Percentiles rank a stretch among this genome's conserved stretches.
Evolutionary conservation across 1,140 invertebrate genomes (phyloP).

Genomic region (Maniola jurtina): DNA sequence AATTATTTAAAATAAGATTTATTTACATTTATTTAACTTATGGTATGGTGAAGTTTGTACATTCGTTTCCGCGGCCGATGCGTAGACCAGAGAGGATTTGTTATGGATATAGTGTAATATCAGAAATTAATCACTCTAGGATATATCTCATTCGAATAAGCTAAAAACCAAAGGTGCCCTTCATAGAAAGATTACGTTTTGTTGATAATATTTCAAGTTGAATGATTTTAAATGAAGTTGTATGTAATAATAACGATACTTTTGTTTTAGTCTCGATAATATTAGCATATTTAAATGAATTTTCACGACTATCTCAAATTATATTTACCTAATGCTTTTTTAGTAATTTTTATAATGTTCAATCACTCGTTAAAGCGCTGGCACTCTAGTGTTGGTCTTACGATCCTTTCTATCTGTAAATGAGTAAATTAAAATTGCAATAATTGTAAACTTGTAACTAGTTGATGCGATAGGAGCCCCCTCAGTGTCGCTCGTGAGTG

Average conservation of each 20-base stretch:
- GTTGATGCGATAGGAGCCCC: slow-evolving; percentile 44
- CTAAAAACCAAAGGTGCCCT: slow-evolving; percentile 81
- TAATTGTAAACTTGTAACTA: slow-evolving; percentile 52
- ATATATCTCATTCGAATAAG: slow-evolving; percentile 78
- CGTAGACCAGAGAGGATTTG: slow-evolving; percentile 68
- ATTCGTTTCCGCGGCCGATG: slow-evolving; percentile 69
- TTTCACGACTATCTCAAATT: slow-evolving; percentile 77
- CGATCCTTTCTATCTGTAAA: slow-evolving; percentile 65
- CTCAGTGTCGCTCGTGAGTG: slow-evolving; percentile 53
- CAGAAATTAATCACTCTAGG: slow-evolving; percentile 76
- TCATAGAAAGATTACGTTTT: slow-evolving; percentile 79
- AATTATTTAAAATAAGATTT: slow-evolving; percentile 73
- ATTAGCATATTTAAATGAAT: slow-evolving; percentile 76
- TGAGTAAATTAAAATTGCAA: slow-evolving; percentile 57
- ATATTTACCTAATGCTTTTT: slow-evolving; percentile 78
- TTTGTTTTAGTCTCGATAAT: slow-evolving; percentile 77
- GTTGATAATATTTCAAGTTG: slow-evolving; percentile 78
- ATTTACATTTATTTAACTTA: slow-evolving; percentile 76
- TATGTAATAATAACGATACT: slow-evolving; percentile 75
- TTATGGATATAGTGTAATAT: slow-evolving; percentile 71
- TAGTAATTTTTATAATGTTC: slow-evolving; percentile 76
- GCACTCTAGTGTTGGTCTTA: slow-evolving; percentile 76
- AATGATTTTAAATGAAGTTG: slow-evolving; percentile 77
- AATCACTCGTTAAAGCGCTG: slow-evolving; percentile 76
- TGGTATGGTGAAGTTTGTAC: slow-evolving; percentile 59